These are phyloP conservation scores for Solen grandis DNA, from an alignment of 1,140 invertebrate species.

Conservation along the genomic window DNA sequence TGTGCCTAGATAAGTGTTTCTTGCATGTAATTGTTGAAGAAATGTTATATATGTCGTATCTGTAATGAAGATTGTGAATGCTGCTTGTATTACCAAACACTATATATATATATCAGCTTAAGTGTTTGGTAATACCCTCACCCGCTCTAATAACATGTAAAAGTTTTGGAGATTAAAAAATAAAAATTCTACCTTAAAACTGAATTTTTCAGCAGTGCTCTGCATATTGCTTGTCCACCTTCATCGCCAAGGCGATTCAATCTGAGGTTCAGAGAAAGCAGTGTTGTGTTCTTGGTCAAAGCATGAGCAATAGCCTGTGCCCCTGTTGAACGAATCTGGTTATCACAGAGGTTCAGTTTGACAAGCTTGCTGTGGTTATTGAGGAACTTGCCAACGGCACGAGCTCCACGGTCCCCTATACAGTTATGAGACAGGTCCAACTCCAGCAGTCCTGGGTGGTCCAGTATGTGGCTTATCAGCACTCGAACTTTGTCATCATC, in stretches of 20 bases:
- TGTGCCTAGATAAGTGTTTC: no score
- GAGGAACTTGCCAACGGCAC: slow-evolving; percentile 80
- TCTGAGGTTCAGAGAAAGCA: slow-evolving; percentile 74
- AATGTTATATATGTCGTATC: no score
- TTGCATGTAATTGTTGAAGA: no score
- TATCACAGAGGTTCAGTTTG: slow-evolving; percentile 78
- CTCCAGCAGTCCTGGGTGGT: slow-evolving; percentile 77
- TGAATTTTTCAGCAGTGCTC: slow-evolving; percentile 76
- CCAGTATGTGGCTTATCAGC: slow-evolving; percentile 79
- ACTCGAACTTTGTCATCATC: slow-evolving; percentile 80
- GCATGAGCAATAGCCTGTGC: slow-evolving; percentile 80
- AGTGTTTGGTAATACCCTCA: no score
- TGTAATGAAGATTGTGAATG: no score
- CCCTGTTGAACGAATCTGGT: slow-evolving; percentile 76
- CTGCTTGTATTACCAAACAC: no score
- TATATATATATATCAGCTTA: no score
- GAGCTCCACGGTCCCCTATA: slow-evolving; percentile 79
- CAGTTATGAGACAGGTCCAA: slow-evolving; percentile 80
- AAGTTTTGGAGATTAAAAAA: no score
- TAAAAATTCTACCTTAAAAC: slow-evolving; percentile 71
- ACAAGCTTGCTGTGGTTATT: slow-evolving; percentile 78
- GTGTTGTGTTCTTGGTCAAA: slow-evolving; percentile 77
- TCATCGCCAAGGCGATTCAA: slow-evolving; percentile 80
- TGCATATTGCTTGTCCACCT: slow-evolving; percentile 79
- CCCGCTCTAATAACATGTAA: no score